Evolutionary conservation across 2,113 vertebrate genomes (phyloP), one percentile per base, ranked within the genome.

Genomic region (Protobothrops flavoviridis): DNA sequence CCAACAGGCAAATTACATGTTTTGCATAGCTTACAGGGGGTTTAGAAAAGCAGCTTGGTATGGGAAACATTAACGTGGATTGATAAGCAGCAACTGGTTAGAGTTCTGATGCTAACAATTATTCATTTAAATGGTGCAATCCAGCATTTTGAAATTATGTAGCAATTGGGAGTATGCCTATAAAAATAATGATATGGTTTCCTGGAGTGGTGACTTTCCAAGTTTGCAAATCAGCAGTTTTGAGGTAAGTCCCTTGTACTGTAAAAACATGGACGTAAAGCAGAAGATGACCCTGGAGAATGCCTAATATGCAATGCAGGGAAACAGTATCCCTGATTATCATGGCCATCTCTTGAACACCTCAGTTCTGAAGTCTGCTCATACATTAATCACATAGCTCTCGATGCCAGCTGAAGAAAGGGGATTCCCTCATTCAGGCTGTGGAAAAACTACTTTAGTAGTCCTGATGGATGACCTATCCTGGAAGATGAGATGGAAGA

Each of bases 121-220:
- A 95, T 95, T 97, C 95, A 94, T 97, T 96, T 95, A 95, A 97
- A 95, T 50, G 39, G 91, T 5, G 26, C 56, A 90, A 92, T 92
- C 95, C 94, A 74, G 91, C 69, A 61, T 24, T 94, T 95, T 89
- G 91, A 7, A 92, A 61, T 86, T 93, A 87, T 6, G 15, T 85
- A 94, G 91, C 43, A 74, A 86, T 61, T 85, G 55, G 92, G 81
- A 96, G 55, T 0, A 4, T 90, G 50, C 8, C 89, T 69, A 56
- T 89, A 92, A 93, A 57, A 91, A 45, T 0, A 17, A 88, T 12
- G 4, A 92, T 50, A 13, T 0, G 0, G 7, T 5, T 9, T 91
- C 92, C 20, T 91, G 13, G 91, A 10, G 29, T n/a, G 91, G 45
- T 90, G 20, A 13, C 15, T 95, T 91, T 7, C 88, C 23, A 29